phyloP scores from a whole-genome alignment of 2,113 vertebrate species.

The Cyanistes caeruleus region DNA sequence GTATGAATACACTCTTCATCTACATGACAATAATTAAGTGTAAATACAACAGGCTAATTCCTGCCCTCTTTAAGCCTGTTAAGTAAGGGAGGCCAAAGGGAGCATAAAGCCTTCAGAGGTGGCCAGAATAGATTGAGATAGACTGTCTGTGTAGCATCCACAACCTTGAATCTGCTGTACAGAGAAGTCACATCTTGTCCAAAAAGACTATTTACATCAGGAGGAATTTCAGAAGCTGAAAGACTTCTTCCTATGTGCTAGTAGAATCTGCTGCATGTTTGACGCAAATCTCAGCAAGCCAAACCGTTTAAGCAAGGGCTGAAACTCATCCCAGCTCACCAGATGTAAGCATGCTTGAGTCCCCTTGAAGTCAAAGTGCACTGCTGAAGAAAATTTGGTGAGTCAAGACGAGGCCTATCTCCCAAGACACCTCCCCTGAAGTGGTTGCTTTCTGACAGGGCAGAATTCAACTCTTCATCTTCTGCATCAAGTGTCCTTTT shows the following conservation, averaged over 20 bases:
- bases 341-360: neutral
- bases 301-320: neutral
- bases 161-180: neutral
- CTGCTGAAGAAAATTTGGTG: neutral
- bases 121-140: neutral
- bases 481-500: neutral
- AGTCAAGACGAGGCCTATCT: neutral
- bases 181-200: neutral
- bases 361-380: conserved; percentile 22
- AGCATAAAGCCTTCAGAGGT: neutral
- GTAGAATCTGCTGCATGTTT: neutral
- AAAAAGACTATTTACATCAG: conserved; percentile 32
- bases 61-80: neutral
- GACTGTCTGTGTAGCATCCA: neutral
- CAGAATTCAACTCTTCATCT: neutral
- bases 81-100: neutral
- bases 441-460: neutral
- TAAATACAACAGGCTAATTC: conserved; percentile 20
- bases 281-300: neutral
- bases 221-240: conserved; percentile 37
- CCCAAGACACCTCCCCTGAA: neutral
- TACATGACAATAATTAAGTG: neutral
- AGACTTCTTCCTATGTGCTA: neutral
- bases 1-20: neutral
- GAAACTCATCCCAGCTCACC: neutral